phyloP scores from a whole-genome alignment of 1,140 invertebrate species.

The Atopsyche davidsoni region DNA sequence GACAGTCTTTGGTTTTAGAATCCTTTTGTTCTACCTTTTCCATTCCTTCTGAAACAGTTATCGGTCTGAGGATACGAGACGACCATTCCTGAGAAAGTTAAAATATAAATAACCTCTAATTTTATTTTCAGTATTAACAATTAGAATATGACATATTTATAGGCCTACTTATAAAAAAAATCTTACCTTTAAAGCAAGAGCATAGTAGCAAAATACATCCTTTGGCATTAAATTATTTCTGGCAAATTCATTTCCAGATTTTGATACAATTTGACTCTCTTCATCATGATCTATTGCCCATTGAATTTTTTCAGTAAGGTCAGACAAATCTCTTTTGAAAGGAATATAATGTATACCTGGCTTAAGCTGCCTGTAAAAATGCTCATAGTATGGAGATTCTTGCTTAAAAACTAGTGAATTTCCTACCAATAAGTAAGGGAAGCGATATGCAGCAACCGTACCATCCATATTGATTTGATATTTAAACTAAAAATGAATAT shows the following conservation, averaged over 20 bases:
- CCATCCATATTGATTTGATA: slow-evolving; percentile 95
- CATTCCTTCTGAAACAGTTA: slow-evolving; percentile 63
- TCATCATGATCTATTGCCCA: slow-evolving; percentile 79
- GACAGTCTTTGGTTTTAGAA: slow-evolving; percentile 47
- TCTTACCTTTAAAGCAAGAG: slow-evolving; percentile 65
- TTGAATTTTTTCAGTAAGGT: slow-evolving; percentile 71
- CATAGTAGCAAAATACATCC: slow-evolving; percentile 88
- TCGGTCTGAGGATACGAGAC: slow-evolving; percentile 54
- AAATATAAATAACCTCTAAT: slow-evolving; percentile 1
- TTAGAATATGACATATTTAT: not conserved
- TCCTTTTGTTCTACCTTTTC: slow-evolving; percentile 63
- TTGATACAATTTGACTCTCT: slow-evolving; percentile 63
- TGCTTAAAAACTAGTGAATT: slow-evolving; percentile 87
- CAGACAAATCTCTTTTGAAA: slow-evolving; percentile 70
- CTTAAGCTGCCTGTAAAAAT: slow-evolving; percentile 78
- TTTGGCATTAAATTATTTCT: slow-evolving; percentile 75
- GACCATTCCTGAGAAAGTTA: slow-evolving; percentile 58
- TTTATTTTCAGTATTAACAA: slow-evolving; percentile 1
- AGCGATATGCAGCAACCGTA: slow-evolving; percentile 90
- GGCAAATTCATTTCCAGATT: slow-evolving; percentile 67
- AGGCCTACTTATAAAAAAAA: not conserved
- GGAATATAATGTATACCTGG: slow-evolving; percentile 81
- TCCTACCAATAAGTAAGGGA: slow-evolving; percentile 86
- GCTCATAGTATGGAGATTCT: slow-evolving; percentile 88
- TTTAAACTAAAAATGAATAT: slow-evolving; percentile 71